phyloP scores from a whole-genome alignment of 64 coral and sea anemone species.

The Orbicella faveolata region DNA sequence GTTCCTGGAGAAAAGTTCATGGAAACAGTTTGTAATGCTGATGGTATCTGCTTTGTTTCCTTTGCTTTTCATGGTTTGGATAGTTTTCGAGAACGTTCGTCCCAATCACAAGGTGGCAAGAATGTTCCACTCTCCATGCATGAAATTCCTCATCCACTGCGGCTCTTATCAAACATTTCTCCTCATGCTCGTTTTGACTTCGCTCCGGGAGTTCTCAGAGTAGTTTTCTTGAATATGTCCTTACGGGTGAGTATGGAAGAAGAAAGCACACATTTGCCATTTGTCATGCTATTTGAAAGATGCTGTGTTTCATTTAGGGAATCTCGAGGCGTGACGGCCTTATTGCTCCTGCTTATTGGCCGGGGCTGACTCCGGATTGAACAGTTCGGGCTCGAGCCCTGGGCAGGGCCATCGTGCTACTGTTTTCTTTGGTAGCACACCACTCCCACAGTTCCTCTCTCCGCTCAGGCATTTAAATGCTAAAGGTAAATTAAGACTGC shows the following conservation, averaged over 20 bases:
- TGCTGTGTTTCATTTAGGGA: too few relatives aligned
- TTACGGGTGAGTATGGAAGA: not conserved
- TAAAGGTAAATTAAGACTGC: too few relatives aligned
- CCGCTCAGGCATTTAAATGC: too few relatives aligned
- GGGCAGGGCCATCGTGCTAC: too few relatives aligned
- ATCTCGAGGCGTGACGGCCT: too few relatives aligned
- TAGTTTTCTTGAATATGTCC: not conserved
- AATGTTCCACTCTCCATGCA: not conserved
- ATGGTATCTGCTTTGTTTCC: not conserved
- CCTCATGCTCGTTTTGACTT: not conserved
- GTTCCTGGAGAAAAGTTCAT: conserved; percentile 5
- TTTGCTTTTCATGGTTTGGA: not conserved
- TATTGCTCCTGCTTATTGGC: too few relatives aligned
- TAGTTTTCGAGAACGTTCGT: not conserved
- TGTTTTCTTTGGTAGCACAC: too few relatives aligned
- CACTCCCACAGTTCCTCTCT: too few relatives aligned
- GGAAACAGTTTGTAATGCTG: not conserved
- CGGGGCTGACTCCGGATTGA: too few relatives aligned
- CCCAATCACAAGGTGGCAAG: conserved; percentile 19
- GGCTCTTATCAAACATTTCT: conserved; percentile 11
- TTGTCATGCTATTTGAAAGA: too few relatives aligned
- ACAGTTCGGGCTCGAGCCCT: too few relatives aligned
- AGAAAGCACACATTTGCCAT: not conserved
- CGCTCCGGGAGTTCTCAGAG: not conserved
- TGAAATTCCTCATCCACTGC: conserved; percentile 5